phyloP scores from a whole-genome alignment of 2,888 invertebrate species.

The Polydrusus tereticollis region DNA sequence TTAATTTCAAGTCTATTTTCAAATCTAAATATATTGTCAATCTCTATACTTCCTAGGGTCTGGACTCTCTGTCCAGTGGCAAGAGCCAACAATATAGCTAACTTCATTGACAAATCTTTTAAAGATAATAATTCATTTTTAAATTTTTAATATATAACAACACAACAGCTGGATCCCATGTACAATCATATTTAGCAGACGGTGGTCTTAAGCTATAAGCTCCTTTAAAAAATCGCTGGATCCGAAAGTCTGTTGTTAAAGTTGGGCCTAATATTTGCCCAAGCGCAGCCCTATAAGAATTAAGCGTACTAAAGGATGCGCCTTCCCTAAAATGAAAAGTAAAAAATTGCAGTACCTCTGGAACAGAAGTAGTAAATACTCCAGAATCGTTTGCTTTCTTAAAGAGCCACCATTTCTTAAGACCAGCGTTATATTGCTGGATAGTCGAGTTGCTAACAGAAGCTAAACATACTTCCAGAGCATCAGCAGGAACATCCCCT shows the following conservation, averaged over 20 bases:
- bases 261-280: not conserved
- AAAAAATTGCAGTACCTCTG: constrained; percentile 15
- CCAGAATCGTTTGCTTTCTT: constrained; percentile 26
- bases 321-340: constrained; percentile 1
- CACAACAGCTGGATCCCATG: constrained; percentile 14
- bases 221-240: constrained; percentile 26
- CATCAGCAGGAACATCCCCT: constrained; percentile 45
- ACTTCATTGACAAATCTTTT: no score
- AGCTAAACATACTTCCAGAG: constrained; percentile 43
- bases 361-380: not conserved
- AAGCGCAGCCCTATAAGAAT: not conserved
- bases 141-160: not conserved
- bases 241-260: not conserved
- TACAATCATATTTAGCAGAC: not conserved
- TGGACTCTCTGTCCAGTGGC: no score
- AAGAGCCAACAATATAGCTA: no score
- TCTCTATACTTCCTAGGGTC: no score
- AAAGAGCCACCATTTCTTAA: constrained; percentile 54
- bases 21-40: no score
- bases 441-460: constrained; percentile 52
- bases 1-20: no score
- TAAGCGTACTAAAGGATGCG: not conserved
- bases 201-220: constrained; percentile 2
- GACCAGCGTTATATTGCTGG: constrained; percentile 52
- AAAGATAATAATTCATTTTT: no score